These are phyloP conservation scores for Euleptes europaea DNA, from an alignment of 2,113 vertebrate genomes.

Conservation along the genomic window DNA sequence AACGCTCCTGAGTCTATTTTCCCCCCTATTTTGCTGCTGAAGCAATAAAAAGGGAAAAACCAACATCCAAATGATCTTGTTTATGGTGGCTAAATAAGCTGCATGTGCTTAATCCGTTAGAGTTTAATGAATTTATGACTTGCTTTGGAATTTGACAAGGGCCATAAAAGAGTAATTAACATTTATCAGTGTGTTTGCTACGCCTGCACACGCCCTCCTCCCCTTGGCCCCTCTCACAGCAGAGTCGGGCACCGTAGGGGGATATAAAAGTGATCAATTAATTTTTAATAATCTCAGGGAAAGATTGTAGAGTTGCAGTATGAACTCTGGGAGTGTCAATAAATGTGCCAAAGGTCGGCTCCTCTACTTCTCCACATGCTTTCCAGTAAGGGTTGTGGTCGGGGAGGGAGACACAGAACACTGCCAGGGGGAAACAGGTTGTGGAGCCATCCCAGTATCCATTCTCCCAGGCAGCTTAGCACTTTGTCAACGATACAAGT, in stretches of 20 bases:
- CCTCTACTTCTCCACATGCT: constrained; percentile 10
- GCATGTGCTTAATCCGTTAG: constrained; percentile 81
- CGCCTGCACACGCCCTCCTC: constrained; percentile 62
- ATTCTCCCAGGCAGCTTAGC: not conserved
- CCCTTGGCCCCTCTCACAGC: constrained; percentile 53
- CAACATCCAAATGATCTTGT: constrained; percentile 86
- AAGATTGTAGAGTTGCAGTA: constrained; percentile 70
- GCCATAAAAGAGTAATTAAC: constrained; percentile 82
- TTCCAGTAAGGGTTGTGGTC: constrained; percentile 5
- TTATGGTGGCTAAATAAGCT: constrained; percentile 85
- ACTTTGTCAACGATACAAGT: not conserved
- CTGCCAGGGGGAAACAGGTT: not conserved
- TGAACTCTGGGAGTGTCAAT: constrained; percentile 70
- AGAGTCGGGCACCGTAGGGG: constrained; percentile 65
- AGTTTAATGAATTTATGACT: constrained; percentile 86
- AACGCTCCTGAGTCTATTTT: constrained; percentile 53
- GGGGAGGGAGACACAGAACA: not conserved
- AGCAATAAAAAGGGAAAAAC: constrained; percentile 83
- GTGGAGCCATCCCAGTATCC: not conserved
- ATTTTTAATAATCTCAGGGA: constrained; percentile 73
- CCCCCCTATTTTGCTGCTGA: constrained; percentile 57
- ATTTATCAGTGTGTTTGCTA: constrained; percentile 75
- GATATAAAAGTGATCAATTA: constrained; percentile 77
- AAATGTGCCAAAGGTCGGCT: constrained; percentile 66
- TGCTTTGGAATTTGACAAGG: constrained; percentile 86